phyloP scores from a whole-genome alignment of 1,140 invertebrate species.

The Atta cephalotes region DNA sequence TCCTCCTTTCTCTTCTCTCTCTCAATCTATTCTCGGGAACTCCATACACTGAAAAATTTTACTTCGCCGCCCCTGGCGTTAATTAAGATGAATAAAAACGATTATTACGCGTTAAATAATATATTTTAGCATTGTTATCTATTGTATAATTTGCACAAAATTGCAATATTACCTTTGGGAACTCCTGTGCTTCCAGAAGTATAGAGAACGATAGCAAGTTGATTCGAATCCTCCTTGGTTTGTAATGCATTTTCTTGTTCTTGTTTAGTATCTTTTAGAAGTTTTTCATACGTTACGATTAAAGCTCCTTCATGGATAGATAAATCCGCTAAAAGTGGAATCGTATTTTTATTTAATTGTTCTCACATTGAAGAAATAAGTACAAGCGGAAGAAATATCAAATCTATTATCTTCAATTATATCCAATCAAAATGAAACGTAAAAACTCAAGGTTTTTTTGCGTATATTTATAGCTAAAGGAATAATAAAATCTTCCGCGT shows the following conservation, averaged over 20 bases:
- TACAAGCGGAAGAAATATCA: background rate
- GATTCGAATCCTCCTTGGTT: slow-evolving; percentile 79
- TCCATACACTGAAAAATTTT: no score
- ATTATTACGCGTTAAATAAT: background rate
- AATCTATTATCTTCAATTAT: slow-evolving; percentile 6
- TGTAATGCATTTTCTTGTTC: slow-evolving; percentile 80
- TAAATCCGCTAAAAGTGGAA: slow-evolving; percentile 75
- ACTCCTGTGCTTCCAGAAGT: slow-evolving; percentile 97
- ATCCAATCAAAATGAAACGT: background rate
- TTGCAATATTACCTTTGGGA: slow-evolving; percentile 91
- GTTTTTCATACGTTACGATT: slow-evolving; percentile 84
- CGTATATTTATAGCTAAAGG: background rate
- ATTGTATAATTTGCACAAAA: background rate
- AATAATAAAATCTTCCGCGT: slow-evolving; percentile 21
- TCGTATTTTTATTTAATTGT: background rate
- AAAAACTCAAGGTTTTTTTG: background rate
- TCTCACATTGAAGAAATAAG: background rate
- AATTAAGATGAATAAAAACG: background rate
- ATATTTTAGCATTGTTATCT: background rate
- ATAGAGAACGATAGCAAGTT: slow-evolving; percentile 93
- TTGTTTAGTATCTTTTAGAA: slow-evolving; percentile 83
- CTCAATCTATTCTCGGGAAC: no score
- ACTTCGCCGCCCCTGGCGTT: no score
- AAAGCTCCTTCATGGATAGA: slow-evolving; percentile 81
- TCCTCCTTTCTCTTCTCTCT: no score